Evolutionary conservation across 2,113 vertebrate genomes (phyloP), one percentile per base, ranked within the genome.

Genomic region (Rhynchomys soricoides): DNA sequence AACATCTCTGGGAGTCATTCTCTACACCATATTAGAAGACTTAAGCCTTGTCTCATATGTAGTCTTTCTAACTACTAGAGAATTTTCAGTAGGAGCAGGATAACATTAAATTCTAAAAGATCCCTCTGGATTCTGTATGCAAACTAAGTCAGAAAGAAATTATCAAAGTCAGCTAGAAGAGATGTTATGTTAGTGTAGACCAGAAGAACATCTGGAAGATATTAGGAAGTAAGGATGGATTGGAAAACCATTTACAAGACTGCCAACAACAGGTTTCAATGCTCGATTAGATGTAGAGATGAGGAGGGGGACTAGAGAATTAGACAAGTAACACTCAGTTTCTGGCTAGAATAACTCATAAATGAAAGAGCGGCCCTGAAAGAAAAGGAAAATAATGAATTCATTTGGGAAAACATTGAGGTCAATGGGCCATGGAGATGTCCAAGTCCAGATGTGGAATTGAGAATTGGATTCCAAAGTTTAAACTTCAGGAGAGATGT

Each of bases 101-200:
- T 43, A 66, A 4, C 5, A 88, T 89, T 62, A 94, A 71, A 43
- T 89, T 97, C 48, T 37, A 26, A 93, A 68, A 26, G 37, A 75
- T 45, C 0, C 7, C 7, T 77, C 7, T 31, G 9, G 40, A 52
- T 93, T 21, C 40, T 13, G 77, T 82, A 40, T 75, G 31, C 64
- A 88, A 90, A 89, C 66, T 68, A 82, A 57, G 64, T 78, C 85
- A 92, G 71, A 66, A 78, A 92, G n/a, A 94, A 94, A 86, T 22
- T 12, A 11, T 68, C 45, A 21, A 2, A 86, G 55, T 86, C 73
- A 93, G 64, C 55, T 40, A 55, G 43, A 43, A 94, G 59, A 94
- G 77, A 93, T 64, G 3, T 37, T 86, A 77, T 68, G 9, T 45
- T 66, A 91, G 13, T 21, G 21, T 40, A 94, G 68, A 96, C 26